Base-by-base conservation (phyloP, 2,113 vertebrate genomes). In the Vidua chalybeata region DNA sequence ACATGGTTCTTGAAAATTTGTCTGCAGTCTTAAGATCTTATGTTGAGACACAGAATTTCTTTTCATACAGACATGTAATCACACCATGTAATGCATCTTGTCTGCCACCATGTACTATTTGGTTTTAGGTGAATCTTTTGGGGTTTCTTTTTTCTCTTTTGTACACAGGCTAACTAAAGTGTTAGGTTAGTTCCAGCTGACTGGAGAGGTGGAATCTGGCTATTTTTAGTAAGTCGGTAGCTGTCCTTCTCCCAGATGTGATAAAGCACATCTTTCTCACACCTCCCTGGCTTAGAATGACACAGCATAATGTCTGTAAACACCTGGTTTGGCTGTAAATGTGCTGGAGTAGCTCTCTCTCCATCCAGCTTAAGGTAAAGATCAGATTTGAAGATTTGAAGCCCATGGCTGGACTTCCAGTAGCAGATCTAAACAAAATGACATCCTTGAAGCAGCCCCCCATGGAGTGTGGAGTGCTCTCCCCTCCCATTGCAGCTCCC, bases 401-500 rank as follows among this genome's bases (percentile, higher is more conserved):
- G 7, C 20, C 31, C 7, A 1, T 2, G 49, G 26, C 0, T 66
- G 12, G 24, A 35, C 52, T 88, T 83, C 46, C 63, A 59, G 6
- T 7, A 37, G 39, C 43, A 69, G 24, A 49, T 68, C 63, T 5
- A 27, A 55, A 89, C 15, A n/a, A 66, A 51, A 35, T 5, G 0
- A 23, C 3, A 10, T 23, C 21, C n/a, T 48, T 15, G 9, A 10
- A 46, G 45, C 26, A 80, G 37, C 7, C 2, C 11, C 8, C 22
- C 2, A 1, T 14, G 17, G 11, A 55, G 16, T 2, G 22, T 49
- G 31, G 28, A 28, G 30, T 75, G 33, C 45, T 41, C 13, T 58
- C 26, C 30, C 5, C 13, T 20, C 0, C 1, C 8, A 22, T 1
- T 5, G 12, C 67, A 45, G 43, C 59, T 59, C 48, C 43, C 12